Evolutionary conservation across 2,888 invertebrate species (phyloP).

Genomic region (Philereme vetulata): DNA sequence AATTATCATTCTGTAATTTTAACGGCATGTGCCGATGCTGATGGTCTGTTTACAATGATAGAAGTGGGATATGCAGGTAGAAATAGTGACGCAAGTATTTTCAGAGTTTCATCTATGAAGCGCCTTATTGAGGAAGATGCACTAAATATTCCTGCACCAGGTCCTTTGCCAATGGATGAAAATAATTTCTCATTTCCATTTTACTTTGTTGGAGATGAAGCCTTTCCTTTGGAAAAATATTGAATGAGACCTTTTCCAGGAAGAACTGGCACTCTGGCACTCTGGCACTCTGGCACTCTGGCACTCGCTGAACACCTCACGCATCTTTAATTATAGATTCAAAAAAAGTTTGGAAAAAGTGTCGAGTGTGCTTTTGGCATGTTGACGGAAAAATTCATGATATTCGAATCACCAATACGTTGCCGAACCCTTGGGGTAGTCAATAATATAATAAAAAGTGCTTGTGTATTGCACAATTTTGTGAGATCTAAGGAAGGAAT

Average conservation of each 20-base stretch:
- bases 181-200: conserved; percentile 20
- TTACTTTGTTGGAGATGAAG: conserved; percentile 20
- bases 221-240: conserved; percentile 8
- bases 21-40: conserved; percentile 30
- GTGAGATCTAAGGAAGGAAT: conserved; percentile 12
- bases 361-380: conserved; percentile 29
- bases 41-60: conserved; percentile 25
- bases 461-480: conserved; percentile 24
- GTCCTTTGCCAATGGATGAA: conserved; percentile 16
- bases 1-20: conserved; percentile 8
- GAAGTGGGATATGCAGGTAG: conserved; percentile 25
- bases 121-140: conserved; percentile 19
- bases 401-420: conserved; percentile 12
- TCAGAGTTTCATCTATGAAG: conserved; percentile 23
- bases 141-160: conserved; percentile 23
- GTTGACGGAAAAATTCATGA: conserved; percentile 19
- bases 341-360: conserved; percentile 13
- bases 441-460: conserved; percentile 19
- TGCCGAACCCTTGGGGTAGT: conserved; percentile 9
- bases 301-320: no score
- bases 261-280: conserved; percentile 15
- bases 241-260: conserved; percentile 18
- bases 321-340: conserved; percentile 24
- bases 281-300: no score
- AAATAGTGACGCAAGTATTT: no score